These are phyloP conservation scores for Adoxophyes honmai DNA, from an alignment of 1,140 invertebrate species.

Conservation along the genomic window DNA sequence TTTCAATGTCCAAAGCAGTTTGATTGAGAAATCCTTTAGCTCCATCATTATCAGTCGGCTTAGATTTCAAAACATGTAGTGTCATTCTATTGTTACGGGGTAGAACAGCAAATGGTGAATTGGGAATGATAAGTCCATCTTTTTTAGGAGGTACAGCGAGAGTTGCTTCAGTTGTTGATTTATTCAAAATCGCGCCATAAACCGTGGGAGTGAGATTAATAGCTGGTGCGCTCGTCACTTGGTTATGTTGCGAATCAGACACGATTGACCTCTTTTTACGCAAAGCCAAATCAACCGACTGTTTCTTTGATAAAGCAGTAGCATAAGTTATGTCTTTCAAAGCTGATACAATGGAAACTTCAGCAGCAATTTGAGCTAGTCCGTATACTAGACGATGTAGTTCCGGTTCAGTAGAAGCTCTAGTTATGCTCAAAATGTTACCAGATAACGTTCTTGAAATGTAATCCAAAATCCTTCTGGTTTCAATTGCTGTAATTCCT, in stretches of 20 bases:
- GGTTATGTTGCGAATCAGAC: conserved; percentile 16
- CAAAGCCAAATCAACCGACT: conserved; percentile 61
- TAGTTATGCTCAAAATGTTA: conserved; percentile 59
- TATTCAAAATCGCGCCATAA: conserved; percentile 50
- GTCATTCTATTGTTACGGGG: conserved; percentile 35
- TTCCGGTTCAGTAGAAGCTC: conserved; percentile 62
- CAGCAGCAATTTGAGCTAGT: conserved; percentile 63
- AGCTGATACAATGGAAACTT: conserved; percentile 65
- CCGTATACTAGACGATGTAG: conserved; percentile 65
- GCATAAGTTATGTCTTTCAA: conserved; percentile 67
- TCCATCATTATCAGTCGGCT: conserved; percentile 15
- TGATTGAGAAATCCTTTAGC: conserved; percentile 64
- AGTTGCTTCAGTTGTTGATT: conserved; percentile 10
- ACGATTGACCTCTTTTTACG: conserved; percentile 53
- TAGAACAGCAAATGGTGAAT: conserved; percentile 47
- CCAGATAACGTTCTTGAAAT: conserved; percentile 63
- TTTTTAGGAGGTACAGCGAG: neutral
- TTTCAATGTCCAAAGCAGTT: conserved; percentile 52
- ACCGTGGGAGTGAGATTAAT: conserved; percentile 25
- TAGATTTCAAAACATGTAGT: conserved; percentile 38
- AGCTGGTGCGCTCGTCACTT: conserved; percentile 20
- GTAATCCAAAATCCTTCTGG: conserved; percentile 64
- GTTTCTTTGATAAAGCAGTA: conserved; percentile 60
- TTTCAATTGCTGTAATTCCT: conserved; percentile 67
- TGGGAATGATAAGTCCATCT: conserved; percentile 13